Evolutionary conservation across 2,888 invertebrate genomes (phyloP).

Genomic region (Machimus rusticus): DNA sequence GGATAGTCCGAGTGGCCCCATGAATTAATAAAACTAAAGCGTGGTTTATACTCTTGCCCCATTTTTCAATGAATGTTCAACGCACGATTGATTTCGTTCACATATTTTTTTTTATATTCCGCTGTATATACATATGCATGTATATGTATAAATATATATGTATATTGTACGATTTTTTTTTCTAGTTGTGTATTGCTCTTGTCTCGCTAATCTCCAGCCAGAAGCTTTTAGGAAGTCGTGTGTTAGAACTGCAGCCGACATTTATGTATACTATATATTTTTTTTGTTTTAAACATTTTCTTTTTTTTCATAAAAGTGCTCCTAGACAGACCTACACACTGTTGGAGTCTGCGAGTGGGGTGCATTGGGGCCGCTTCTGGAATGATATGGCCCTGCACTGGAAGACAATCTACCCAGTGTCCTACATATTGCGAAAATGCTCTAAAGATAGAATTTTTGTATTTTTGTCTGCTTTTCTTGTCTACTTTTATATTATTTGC

Average conservation of each 20-base stretch:
- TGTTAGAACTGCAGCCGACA: neutral
- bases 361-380: neutral
- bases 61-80: constrained; percentile 13
- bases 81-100: neutral
- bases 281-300: neutral
- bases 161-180: neutral
- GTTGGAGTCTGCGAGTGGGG: neutral
- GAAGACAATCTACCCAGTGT: neutral
- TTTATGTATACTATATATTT: neutral
- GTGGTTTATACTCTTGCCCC: neutral
- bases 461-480: neutral
- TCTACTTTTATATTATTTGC: neutral
- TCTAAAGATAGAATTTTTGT: neutral
- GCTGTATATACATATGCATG: neutral
- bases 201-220: neutral
- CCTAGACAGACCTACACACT: neutral
- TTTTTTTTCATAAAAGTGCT: neutral
- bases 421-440: neutral
- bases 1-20: neutral
- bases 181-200: neutral
- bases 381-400: neutral
- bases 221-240: neutral
- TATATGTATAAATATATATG: neutral
- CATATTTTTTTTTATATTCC: neutral
- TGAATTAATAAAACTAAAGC: neutral